Evolutionary conservation across 37 sponge, comb jelly and placozoan genomes (phyloP).

Genomic region (Theonella swinhoei): DNA sequence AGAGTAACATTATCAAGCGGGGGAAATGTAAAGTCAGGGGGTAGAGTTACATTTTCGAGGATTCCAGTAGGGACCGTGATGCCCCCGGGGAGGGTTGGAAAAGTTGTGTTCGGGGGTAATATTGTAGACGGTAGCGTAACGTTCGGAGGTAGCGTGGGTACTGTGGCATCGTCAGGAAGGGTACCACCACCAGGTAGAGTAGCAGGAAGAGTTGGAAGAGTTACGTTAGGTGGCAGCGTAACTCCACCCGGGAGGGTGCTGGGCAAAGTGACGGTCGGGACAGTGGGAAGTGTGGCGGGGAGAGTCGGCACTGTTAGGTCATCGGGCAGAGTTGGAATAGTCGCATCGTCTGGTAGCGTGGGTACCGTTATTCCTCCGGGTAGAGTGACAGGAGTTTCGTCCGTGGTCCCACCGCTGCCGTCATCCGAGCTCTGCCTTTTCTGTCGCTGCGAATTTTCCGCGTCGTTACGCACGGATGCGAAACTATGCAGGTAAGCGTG

Average conservation of each 20-base stretch:
- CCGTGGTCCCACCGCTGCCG: background rate
- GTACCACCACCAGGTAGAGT: background rate
- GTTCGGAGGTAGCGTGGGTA: background rate
- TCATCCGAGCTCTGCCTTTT: background rate
- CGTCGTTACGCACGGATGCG: too few species aligned
- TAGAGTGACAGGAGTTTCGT: background rate
- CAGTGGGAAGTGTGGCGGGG: background rate
- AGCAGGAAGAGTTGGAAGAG: background rate
- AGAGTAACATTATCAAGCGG: too few species aligned
- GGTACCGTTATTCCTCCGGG: background rate
- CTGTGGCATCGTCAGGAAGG: background rate
- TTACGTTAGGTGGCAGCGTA: background rate
- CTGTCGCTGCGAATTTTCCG: background rate
- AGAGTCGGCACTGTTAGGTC: background rate
- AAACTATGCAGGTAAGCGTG: too few species aligned
- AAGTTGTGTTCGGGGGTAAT: background rate
- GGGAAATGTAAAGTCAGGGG: background rate
- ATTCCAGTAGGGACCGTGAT: background rate
- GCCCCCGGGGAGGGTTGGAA: background rate
- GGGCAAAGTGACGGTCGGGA: too few species aligned
- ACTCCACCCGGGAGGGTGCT: background rate
- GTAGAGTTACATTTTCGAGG: background rate
- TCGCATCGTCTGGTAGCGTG: background rate
- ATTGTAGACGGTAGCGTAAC: background rate
- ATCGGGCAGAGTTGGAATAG: background rate